Base-by-base conservation (phyloP, 2,888 invertebrate species). In the Zygogramma bicolorata region DNA sequence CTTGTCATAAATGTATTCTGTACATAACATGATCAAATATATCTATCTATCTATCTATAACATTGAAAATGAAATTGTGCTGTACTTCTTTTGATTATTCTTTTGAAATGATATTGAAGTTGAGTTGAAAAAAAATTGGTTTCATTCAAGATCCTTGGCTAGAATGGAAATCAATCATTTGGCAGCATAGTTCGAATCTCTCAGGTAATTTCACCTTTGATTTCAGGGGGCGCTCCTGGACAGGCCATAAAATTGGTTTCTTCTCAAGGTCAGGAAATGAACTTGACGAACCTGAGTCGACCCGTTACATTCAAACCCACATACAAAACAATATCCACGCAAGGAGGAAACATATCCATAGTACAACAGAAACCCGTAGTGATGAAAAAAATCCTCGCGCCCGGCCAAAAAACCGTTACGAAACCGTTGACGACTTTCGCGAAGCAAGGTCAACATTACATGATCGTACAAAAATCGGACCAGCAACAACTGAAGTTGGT, bases 201-300 rank as follows among this genome's bases (percentile, higher is more conserved):
- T n/a, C n/a, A n/a, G n/a, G 34, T 34, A 10, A 13, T 34, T 34
- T 34, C 18, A 6, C n/a, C 13, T n/a, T 68, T 38, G 60, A 69
- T 73, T 73, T 59, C 66, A 80, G 79, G 80, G 42, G 69, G 77
- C 29, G 76, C 81, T 20, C 68, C 82, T 13, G 85, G 85, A 6
- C 87, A 87, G 79, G 83, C 85, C 42, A 83, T 88, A 15, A 88
- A 87, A 81, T 70, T 88, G 6, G 79, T 88, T 22, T 85, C 85
- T 8, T 82, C 84, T 0, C 85, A 84, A 79, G 85, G 85, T 3
- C 87, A 86, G 77, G 85, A 85, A 73, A 81, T 86, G 10, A 86
- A 83, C 75, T 73, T 87, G 57, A 82, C 86, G 3, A 87, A 87
- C 70, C 74, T 87, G 57, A 82, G 83, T 13, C 84, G 86, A 68